Base-by-base conservation (phyloP, 1,140 invertebrate species). In the Pachypeltis micranthus region DNA sequence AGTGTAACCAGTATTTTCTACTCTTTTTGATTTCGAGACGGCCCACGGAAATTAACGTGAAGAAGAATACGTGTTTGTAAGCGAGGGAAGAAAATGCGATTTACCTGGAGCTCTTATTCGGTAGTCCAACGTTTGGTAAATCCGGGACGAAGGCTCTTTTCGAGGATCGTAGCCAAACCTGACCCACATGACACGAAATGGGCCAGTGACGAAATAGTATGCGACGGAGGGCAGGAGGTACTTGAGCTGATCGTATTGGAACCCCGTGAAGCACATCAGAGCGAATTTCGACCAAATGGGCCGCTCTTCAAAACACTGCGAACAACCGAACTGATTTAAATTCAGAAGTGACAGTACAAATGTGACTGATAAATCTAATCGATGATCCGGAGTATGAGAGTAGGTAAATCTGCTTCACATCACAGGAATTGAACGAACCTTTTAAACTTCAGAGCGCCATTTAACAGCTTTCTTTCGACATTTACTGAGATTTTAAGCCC, bases 51-150 rank as follows among this genome's bases (percentile, higher is more conserved):
- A n/a, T n/a, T n/a, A n/a, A n/a, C n/a, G n/a, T n/a, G n/a, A n/a
- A n/a, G n/a, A n/a, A n/a, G n/a, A n/a, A n/a, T n/a, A n/a, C n/a
- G n/a, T n/a, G n/a, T n/a, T n/a, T n/a, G n/a, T n/a, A n/a, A n/a
- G n/a, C n/a, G n/a, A n/a, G n/a, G n/a, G n/a, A n/a, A n/a, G n/a
- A n/a, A n/a, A n/a, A n/a, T n/a, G n/a, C n/a, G 34, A 10, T 19
- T 73, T 74, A 83, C 82, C 81, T 76, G 77, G 78, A 66, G 82
- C 78, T 71, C 88, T 80, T 28, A 92, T 73, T 67, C 92, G 80
- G 72, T 88, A 94, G 75, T 95, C 91, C 26, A 96, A 77, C 12
- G 84, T 85, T 75, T 96, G 93, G 73, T 91, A 94, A 47, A 83
- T 83, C 67, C 87, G 85, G 26, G 88, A 80, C 1, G 76, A 72